These are phyloP conservation scores for Capromys pilorides DNA, from an alignment of 2,797 vertebrate species.

Conservation along the genomic window DNA sequence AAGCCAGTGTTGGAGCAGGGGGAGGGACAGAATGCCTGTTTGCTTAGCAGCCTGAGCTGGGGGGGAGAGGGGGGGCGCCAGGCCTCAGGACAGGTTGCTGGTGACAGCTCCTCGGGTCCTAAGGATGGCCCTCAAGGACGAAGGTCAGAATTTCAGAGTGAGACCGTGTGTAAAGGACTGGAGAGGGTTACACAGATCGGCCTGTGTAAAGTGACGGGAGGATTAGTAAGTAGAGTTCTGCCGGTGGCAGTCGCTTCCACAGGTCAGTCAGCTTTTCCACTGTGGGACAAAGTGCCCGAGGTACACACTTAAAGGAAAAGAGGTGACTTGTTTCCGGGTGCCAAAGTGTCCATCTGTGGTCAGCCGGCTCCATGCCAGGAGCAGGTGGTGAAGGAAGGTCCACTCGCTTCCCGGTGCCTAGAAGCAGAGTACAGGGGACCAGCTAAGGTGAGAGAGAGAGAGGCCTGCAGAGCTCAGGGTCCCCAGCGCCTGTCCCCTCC, in stretches of 20 bases:
- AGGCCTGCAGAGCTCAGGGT: neutral
- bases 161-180: neutral
- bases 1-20: constrained; percentile 70
- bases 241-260: neutral
- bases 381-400: neutral
- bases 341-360: neutral
- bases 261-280: neutral
- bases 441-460: neutral
- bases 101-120: neutral
- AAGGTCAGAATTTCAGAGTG: constrained; percentile 30
- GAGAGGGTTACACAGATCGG: neutral
- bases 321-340: neutral
- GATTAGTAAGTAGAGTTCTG: neutral
- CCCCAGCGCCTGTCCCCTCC: neutral
- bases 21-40: constrained; percentile 47
- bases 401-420: neutral
- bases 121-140: neutral
- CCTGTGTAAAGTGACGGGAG: neutral
- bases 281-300: neutral
- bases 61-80: neutral
- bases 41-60: constrained; percentile 56
- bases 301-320: neutral
- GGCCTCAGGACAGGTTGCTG: neutral
- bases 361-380: neutral
- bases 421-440: neutral